These are phyloP conservation scores for Blastobasis adustella DNA, from an alignment of 2,888 invertebrate species.

Conservation along the genomic window DNA sequence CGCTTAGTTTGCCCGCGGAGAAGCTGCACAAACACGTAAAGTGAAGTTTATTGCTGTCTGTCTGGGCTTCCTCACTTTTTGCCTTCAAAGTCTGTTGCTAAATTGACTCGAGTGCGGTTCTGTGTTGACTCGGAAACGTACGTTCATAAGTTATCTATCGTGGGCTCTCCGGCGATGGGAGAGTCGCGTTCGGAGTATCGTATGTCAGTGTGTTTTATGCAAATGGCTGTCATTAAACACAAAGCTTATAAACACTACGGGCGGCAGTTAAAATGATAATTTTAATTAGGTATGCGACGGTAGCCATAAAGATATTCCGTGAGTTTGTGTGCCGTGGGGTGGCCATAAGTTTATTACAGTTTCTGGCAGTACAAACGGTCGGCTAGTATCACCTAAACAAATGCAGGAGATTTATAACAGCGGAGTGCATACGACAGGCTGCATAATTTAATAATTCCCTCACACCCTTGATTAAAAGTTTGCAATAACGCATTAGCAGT, in stretches of 20 bases:
- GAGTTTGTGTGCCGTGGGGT: conserved; percentile 29
- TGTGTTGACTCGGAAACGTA: conserved; percentile 28
- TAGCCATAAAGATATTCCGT: conserved; percentile 20
- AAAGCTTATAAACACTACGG: not conserved
- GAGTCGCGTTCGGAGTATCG: not conserved
- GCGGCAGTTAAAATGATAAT: conserved; percentile 12
- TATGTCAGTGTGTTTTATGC: not conserved
- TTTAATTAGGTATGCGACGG: conserved; percentile 10
- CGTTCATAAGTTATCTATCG: not conserved
- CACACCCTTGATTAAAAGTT: conserved; percentile 73
- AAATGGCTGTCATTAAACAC: not conserved
- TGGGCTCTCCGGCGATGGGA: not conserved
- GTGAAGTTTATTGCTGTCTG: conserved; percentile 49
- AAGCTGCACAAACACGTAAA: conserved; percentile 47
- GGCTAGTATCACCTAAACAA: conserved; percentile 47
- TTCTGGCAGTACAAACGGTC: conserved; percentile 28
- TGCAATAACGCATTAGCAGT: conserved; percentile 64
- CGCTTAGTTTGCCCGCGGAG: conserved; percentile 36
- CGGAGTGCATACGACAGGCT: conserved; percentile 70
- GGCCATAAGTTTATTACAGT: conserved; percentile 31
- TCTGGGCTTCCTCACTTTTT: conserved; percentile 41
- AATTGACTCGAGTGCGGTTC: conserved; percentile 46
- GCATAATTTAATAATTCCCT: conserved; percentile 70
- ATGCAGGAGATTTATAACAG: conserved; percentile 57
- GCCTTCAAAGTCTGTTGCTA: conserved; percentile 34